Evolutionary conservation across 1,140 invertebrate genomes (phyloP).

Genomic region (Manduca sexta): DNA sequence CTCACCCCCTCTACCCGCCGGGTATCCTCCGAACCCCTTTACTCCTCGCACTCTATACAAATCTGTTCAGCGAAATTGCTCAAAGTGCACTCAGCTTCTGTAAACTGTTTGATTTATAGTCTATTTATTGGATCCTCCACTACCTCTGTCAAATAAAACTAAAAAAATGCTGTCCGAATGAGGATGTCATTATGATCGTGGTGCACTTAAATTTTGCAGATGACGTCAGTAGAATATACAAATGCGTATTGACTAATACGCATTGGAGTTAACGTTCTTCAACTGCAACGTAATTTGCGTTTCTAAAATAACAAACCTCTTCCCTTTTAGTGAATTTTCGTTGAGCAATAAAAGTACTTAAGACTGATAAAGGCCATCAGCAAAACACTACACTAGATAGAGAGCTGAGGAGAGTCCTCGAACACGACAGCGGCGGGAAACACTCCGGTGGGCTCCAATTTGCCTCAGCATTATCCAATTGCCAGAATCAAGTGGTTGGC

Average conservation of each 20-base stretch:
- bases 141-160: slow-evolving; percentile 33
- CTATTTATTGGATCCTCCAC: slow-evolving; percentile 54
- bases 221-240: background rate
- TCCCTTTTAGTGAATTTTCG: too few species aligned
- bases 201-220: too few species aligned
- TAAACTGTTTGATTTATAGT: slow-evolving; percentile 65
- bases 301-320: too few species aligned
- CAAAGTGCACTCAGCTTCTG: slow-evolving; percentile 49
- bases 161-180: background rate
- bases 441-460: slow-evolving; percentile 61
- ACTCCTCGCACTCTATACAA: slow-evolving; percentile 17
- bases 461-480: slow-evolving; percentile 66
- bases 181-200: background rate
- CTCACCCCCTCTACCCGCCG: slow-evolving; percentile 18
- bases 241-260: background rate
- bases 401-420: slow-evolving; percentile 41
- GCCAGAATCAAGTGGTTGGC: slow-evolving; percentile 59
- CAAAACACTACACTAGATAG: slow-evolving; percentile 29
- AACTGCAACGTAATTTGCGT: too few species aligned
- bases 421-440: slow-evolving; percentile 40
- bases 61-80: slow-evolving; percentile 50
- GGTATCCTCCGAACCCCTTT: slow-evolving; percentile 18
- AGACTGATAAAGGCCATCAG: slow-evolving; percentile 52
- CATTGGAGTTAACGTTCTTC: too few species aligned
- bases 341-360: too few species aligned